phyloP scores from a whole-genome alignment of 2,797 vertebrate species.

The Amniataba percoides region DNA sequence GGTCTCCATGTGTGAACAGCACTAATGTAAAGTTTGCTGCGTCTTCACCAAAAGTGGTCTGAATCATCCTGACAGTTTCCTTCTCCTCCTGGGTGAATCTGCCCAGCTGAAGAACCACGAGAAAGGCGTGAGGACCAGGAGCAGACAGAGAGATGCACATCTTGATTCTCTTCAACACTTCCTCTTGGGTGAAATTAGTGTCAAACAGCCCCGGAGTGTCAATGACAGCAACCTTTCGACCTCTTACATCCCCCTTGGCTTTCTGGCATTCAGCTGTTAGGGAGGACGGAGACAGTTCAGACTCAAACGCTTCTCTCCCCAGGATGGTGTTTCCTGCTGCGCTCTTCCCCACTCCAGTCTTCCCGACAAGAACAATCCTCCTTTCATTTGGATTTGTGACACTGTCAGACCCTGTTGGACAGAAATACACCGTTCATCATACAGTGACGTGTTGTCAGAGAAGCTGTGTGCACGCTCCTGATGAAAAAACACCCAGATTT shows the following conservation, averaged over 20 bases:
- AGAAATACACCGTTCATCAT: slow-evolving; percentile 55
- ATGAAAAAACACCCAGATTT: neutral
- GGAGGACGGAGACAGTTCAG: slow-evolving; percentile 60
- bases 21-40: slow-evolving; percentile 63
- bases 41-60: slow-evolving; percentile 63
- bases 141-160: slow-evolving; percentile 64
- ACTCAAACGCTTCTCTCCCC: slow-evolving; percentile 65
- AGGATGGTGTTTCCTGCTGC: slow-evolving; percentile 70
- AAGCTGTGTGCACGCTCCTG: slow-evolving; percentile 1
- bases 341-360: slow-evolving; percentile 75
- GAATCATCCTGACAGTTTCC: slow-evolving; percentile 62
- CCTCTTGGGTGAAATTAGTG: slow-evolving; percentile 55
- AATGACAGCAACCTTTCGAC: slow-evolving; percentile 44
- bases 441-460: slow-evolving; percentile 7
- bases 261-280: slow-evolving; percentile 56
- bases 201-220: slow-evolving; percentile 71
- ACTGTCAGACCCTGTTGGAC: slow-evolving; percentile 47
- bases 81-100: slow-evolving; percentile 71
- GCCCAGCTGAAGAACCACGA: slow-evolving; percentile 61
- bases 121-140: slow-evolving; percentile 70
- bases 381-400: slow-evolving; percentile 30
- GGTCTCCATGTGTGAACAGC: slow-evolving; percentile 72
- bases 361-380: slow-evolving; percentile 70
- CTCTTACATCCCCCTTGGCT: slow-evolving; percentile 40
- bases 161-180: slow-evolving; percentile 63